phyloP scores from a whole-genome alignment of 2,888 invertebrate genomes.

The Pollenia labialis region DNA sequence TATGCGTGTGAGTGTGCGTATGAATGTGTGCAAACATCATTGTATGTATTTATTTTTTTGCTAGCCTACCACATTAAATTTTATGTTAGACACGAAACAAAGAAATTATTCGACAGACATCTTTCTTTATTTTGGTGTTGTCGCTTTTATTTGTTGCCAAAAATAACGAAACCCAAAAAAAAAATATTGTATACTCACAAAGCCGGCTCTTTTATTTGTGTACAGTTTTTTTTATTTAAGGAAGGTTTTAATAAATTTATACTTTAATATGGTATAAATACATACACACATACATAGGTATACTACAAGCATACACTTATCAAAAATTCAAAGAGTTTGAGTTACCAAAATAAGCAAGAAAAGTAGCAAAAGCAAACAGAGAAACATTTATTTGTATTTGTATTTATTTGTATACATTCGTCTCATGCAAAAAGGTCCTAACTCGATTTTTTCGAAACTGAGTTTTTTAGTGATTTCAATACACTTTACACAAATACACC shows the following conservation, averaged over 20 bases:
- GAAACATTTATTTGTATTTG: background rate
- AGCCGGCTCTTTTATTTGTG: conserved; percentile 30
- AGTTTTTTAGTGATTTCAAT: no score
- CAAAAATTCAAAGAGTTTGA: background rate
- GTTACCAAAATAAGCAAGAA: conserved; percentile 42
- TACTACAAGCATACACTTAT: background rate
- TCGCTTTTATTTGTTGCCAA: conserved; percentile 19
- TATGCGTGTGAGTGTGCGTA: background rate
- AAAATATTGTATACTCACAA: background rate
- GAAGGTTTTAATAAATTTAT: background rate
- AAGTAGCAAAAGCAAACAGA: background rate
- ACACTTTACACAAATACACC: no score
- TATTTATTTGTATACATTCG: background rate
- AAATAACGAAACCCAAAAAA: conserved; percentile 18
- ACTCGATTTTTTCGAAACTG: no score
- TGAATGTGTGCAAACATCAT: no score
- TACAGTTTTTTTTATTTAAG: conserved; percentile 16
- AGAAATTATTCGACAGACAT: conserved; percentile 27
- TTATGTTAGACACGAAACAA: conserved; percentile 76
- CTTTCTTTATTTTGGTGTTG: conserved; percentile 9
- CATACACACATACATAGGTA: background rate
- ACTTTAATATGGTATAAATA: background rate
- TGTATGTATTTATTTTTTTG: conserved; percentile 47
- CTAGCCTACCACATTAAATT: conserved; percentile 82
- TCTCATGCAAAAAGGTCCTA: no score